Conservation (phyloP, 2,797 vertebrate genomes). For the Echeneis naucrates region DNA sequence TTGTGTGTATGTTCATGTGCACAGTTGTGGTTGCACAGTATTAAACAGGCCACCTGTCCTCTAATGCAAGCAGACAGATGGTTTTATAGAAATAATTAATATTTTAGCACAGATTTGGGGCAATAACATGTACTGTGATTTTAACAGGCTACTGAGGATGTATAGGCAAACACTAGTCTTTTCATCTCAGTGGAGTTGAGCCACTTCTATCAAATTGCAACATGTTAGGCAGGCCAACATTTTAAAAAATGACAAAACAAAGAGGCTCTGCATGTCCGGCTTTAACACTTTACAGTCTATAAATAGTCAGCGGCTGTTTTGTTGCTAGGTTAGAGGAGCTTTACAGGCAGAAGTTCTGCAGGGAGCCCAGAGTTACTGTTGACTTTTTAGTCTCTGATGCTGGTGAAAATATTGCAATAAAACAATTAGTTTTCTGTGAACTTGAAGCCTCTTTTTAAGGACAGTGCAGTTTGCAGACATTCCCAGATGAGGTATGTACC, state of each 20-base stretch:
- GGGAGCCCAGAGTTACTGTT: slow-evolving; percentile 28
- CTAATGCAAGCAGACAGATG: slow-evolving; percentile 82
- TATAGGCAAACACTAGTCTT: slow-evolving; percentile 18
- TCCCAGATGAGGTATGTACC: slow-evolving; percentile 13
- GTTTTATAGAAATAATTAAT: slow-evolving; percentile 70
- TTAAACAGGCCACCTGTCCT: slow-evolving; percentile 79
- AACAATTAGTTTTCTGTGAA: slow-evolving; percentile 15
- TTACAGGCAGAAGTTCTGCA: slow-evolving; percentile 39
- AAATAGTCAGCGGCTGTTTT: slow-evolving; percentile 62
- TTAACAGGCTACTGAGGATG: slow-evolving; percentile 22
- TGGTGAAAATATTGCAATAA: not conserved
- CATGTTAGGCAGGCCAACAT: slow-evolving; percentile 15
- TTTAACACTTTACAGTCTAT: slow-evolving; percentile 64
- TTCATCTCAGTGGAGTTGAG: slow-evolving; percentile 4
- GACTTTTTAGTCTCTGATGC: slow-evolving; percentile 40
- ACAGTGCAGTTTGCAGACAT: not conserved
- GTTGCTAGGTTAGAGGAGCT: slow-evolving; percentile 73
- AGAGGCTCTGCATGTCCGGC: slow-evolving; percentile 13
- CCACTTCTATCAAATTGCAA: not conserved
- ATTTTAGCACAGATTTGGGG: slow-evolving; percentile 58
- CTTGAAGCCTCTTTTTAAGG: slow-evolving; percentile 10
- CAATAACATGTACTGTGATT: slow-evolving; percentile 19
- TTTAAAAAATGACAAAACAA: slow-evolving; percentile 30
- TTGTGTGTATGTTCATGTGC: slow-evolving; percentile 15
- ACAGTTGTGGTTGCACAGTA: slow-evolving; percentile 65